These are phyloP conservation scores for Nudaria mundana DNA, from an alignment of 2,888 invertebrate species.

Conservation along the genomic window DNA sequence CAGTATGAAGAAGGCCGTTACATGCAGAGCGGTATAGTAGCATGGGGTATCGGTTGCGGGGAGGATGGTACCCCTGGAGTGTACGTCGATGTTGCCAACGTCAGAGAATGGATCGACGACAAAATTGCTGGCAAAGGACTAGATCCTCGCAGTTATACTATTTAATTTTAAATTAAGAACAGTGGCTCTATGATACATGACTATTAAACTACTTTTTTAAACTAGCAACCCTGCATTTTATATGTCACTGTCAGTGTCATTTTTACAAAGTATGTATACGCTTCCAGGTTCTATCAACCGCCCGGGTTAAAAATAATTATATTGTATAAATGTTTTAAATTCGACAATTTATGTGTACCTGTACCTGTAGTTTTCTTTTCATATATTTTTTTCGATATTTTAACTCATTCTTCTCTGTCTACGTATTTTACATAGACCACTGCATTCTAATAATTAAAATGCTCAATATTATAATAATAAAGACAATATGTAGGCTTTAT, in stretches of 20 bases:
- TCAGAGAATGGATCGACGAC: conserved; percentile 86
- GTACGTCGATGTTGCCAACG: conserved; percentile 85
- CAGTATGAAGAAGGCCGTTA: conserved; percentile 55
- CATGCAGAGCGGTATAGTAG: conserved; percentile 83
- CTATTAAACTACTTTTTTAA: not conserved
- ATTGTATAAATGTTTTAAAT: no score
- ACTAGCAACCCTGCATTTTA: not conserved
- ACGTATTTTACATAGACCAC: not conserved
- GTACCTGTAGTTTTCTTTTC: no score
- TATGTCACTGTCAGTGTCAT: not conserved
- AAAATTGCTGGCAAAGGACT: conserved; percentile 70
- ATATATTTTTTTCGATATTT: no score
- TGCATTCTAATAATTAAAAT: not conserved
- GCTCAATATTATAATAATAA: not conserved
- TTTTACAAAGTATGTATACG: not conserved
- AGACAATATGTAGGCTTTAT: not conserved
- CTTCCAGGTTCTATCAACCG: no score
- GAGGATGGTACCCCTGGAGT: conserved; percentile 85
- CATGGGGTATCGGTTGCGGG: conserved; percentile 93
- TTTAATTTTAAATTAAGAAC: not conserved
- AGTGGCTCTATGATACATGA: not conserved
- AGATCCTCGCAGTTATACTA: conserved; percentile 53
- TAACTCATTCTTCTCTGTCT: not conserved
- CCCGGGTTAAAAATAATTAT: no score
- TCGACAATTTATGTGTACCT: no score